A percentile compares a stretch with the other conserved stretches of the same genome.
Conservation (phyloP, 1,140 invertebrate genomes). For the Heterodera schachtii region DNA sequence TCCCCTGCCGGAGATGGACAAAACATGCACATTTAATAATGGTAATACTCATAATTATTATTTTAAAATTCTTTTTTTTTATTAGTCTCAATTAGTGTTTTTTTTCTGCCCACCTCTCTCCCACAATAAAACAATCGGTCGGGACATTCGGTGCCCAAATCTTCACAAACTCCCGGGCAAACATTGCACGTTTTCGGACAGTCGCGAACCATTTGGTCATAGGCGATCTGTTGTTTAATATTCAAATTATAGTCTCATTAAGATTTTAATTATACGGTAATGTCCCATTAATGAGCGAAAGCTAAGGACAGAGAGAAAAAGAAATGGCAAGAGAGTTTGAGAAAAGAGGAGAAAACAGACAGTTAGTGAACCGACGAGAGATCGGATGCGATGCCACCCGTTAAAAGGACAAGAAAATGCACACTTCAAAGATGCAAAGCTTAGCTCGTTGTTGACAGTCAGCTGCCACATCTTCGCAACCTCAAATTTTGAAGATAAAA, state of each 20-base stretch:
- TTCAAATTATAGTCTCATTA: too few relatives aligned
- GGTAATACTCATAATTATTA: too few relatives aligned
- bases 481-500: neutral
- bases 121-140: conserved; percentile 14
- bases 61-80: neutral
- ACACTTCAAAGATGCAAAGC: conserved; percentile 8
- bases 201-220: conserved; percentile 29
- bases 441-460: neutral
- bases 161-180: conserved; percentile 25
- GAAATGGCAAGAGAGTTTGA: too few relatives aligned
- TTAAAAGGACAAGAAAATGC: too few relatives aligned
- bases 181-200: conserved; percentile 37
- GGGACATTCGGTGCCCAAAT: conserved; percentile 35
- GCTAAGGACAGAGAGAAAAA: too few relatives aligned
- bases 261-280: too few relatives aligned
- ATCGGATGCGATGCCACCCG: too few relatives aligned
- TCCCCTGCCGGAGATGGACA: too few relatives aligned
- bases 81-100: neutral
- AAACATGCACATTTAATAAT: too few relatives aligned
- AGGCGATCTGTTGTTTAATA: conserved; percentile 1
- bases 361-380: too few relatives aligned
- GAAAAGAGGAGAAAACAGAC: too few relatives aligned
- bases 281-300: too few relatives aligned
- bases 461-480: neutral
- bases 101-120: neutral